Evolutionary conservation across 2,888 invertebrate genomes (phyloP).

Genomic region (Neoaliturus tenellus): DNA sequence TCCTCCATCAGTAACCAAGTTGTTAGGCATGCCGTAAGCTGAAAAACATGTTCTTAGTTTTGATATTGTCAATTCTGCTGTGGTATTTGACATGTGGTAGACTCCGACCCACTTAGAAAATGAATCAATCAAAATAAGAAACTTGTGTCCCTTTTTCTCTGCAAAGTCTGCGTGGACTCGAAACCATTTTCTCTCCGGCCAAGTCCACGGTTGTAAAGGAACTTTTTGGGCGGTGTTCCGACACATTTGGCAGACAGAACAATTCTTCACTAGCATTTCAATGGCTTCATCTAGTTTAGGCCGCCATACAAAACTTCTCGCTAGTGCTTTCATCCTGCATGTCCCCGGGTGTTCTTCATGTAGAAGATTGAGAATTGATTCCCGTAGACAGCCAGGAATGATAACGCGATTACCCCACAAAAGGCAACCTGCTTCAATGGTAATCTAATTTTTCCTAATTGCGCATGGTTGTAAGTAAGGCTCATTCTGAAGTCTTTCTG

Average conservation of each 20-base stretch:
- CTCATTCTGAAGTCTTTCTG: no score
- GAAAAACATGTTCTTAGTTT: slow-evolving; percentile 18
- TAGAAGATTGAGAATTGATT: neutral
- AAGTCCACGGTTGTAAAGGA: slow-evolving; percentile 60
- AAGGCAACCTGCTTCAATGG: slow-evolving; percentile 23
- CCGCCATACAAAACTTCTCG: slow-evolving; percentile 48
- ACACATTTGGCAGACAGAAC: slow-evolving; percentile 60
- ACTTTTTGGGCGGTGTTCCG: slow-evolving; percentile 54
- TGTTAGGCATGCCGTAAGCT: neutral
- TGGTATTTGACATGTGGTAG: neutral
- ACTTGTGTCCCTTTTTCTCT: neutral
- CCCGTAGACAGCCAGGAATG: neutral
- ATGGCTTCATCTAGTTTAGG: slow-evolving; percentile 23
- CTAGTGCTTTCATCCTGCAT: neutral
- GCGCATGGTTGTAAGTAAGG: no score
- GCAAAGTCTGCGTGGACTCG: neutral
- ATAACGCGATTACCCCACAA: slow-evolving; percentile 12
- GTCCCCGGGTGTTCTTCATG: slow-evolving; percentile 39
- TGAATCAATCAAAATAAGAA: slow-evolving; percentile 40
- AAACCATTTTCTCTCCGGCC: slow-evolving; percentile 38
- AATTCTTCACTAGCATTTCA: slow-evolving; percentile 36
- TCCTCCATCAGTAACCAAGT: slow-evolving; percentile 20
- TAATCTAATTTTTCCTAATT: slow-evolving; percentile 1
- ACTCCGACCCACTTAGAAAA: slow-evolving; percentile 60
- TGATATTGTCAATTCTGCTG: neutral